Base-by-base conservation (phyloP, 1,140 invertebrate genomes). In the Drosophila novamexicana region DNA sequence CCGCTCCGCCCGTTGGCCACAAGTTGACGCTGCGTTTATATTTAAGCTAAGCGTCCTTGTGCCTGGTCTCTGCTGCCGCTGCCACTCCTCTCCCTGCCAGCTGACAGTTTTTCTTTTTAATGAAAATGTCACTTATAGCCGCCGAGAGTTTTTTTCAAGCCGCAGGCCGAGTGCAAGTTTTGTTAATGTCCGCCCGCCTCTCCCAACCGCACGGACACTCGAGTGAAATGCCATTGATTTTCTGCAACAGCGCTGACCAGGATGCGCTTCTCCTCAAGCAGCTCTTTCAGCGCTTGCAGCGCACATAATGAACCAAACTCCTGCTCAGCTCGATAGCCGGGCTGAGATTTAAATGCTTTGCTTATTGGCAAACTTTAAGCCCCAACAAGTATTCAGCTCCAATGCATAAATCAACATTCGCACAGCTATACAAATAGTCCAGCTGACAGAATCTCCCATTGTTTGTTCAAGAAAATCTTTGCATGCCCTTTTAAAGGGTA, bases 381-480 rank as follows among this genome's bases (percentile, higher is more conserved):
- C n/a, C 45, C 67, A 58, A 71, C 83, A 79, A 86, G 79, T 88
- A 85, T 81, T 86, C 70, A 75, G 84, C 57, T 58, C 47, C 66
- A 52, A 74, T 72, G 81, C 84, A 86, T 86, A 86, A 86, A 89
- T 83, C 83, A 86, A 88, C 81, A 78, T 74, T 71, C 74, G 39
- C 47, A 18, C 62, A 16, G 32, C 56, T 61, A 39, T 37, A 44
- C 40, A 54, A 44, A 65, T 54, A 47, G 22, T 22, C 29, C n/a
- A 49, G 32, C 40, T 47, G 40, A 52, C 63, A 67, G 39, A 45
- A 10, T 16, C 12, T 32, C 8, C 70, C 75, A 88, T 86, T 86
- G 83, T 86, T 88, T 83, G 76, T 58, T 56, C 66, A 86, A 86
- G 83, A 88, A 85, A 83, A 79, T 88, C 79, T 64, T 75, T 81